Evolutionary conservation across 2,888 invertebrate genomes (phyloP).

Genomic region (Argyra leucocephala): DNA sequence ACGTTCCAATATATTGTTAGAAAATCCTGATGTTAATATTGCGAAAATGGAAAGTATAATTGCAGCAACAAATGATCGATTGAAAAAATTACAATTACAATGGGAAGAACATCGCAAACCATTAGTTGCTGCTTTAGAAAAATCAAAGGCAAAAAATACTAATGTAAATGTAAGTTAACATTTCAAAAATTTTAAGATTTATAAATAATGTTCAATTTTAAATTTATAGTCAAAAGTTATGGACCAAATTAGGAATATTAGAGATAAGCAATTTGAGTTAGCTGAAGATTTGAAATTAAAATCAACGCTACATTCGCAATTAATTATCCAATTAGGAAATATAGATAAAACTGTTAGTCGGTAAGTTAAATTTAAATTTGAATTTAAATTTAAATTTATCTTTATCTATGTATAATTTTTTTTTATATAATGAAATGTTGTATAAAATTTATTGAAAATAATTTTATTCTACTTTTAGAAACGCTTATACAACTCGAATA

Average conservation of each 20-base stretch:
- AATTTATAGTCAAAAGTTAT: slow-evolving; percentile 15
- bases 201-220: neutral
- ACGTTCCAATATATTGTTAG: slow-evolving; percentile 55
- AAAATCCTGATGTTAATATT: slow-evolving; percentile 54
- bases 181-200: slow-evolving; percentile 11
- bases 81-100: slow-evolving; percentile 55
- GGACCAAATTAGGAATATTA: slow-evolving; percentile 26
- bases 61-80: slow-evolving; percentile 52
- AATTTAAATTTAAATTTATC: slow-evolving; percentile 5
- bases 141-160: slow-evolving; percentile 36
- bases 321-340: slow-evolving; percentile 45
- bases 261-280: slow-evolving; percentile 40
- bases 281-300: slow-evolving; percentile 37
- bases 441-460: slow-evolving; percentile 9
- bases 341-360: slow-evolving; percentile 50
- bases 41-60: slow-evolving; percentile 50
- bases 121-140: slow-evolving; percentile 48
- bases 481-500: slow-evolving; percentile 85
- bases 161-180: slow-evolving; percentile 11
- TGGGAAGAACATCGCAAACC: slow-evolving; percentile 66
- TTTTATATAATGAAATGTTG: neutral
- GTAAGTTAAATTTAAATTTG: slow-evolving; percentile 25
- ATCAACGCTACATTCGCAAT: slow-evolving; percentile 41
- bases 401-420: too few species aligned
- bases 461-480: slow-evolving; percentile 45